Base-by-base conservation (phyloP, 2,888 invertebrate genomes). In the Allolobophora icterica region DNA sequence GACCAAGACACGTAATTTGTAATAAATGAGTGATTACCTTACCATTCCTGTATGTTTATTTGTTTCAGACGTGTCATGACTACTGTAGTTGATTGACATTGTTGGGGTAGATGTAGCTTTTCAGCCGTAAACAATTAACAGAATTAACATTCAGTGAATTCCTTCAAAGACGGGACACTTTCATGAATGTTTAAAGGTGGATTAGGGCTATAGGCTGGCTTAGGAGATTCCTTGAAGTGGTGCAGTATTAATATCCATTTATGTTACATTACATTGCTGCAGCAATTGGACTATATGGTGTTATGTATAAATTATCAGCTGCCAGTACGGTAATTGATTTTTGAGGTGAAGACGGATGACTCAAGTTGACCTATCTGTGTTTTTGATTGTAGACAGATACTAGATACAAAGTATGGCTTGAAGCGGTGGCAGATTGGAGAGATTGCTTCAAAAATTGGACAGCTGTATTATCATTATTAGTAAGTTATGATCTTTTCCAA, bases 361-460 rank as follows among this genome's bases (percentile, higher is more conserved):
- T n/a, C 11, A 30, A 11, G n/a, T 5, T n/a, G 4, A 71, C 17
- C 0, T n/a, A n/a, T 71, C 11, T 71, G 71, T 13, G 3, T 71
- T 30, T 52, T 71, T 71, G 30, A 71, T 92, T 90, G 38, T 95
- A 96, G 97, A 94, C 96, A 97, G 95, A 96, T 98, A 92, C 96
- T 99, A 93, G 98, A 99, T 95, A 97, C 97, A 92, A 98, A 98
- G 96, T 99, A 99, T 96, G 98, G 98, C 58, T 96, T 99, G 94
- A 99, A 99, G 95, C 96, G 99, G 94, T 99, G 99, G 99, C 99
- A 99, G 96, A 99, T 99, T 94, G 99, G 99, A 91, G 99, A 99
- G 96, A 98, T 99, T 93, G 99, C 99, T 90, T 99, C 98, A 91
- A 99, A 99, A 96, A 99, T 99, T 95, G 99, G 99, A 93, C 99